phyloP scores from a whole-genome alignment of 2,113 vertebrate genomes.

The Uropsilus gracilis region DNA sequence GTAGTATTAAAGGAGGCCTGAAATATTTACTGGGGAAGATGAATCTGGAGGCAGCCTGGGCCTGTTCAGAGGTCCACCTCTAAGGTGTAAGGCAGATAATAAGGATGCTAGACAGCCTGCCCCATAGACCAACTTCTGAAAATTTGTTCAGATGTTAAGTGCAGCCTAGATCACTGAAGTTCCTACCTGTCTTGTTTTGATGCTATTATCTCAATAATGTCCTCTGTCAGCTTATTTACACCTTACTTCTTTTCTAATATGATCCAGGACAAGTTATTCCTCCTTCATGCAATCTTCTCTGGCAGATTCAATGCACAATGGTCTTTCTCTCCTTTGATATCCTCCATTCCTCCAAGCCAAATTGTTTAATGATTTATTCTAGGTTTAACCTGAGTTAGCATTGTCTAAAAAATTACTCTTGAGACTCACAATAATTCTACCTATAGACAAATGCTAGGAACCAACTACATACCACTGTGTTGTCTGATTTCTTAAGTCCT shows the following conservation, averaged over 20 bases:
- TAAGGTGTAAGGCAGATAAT: not conserved
- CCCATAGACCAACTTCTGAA: not conserved
- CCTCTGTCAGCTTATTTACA: not conserved
- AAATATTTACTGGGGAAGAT: not conserved
- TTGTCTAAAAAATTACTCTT: not conserved
- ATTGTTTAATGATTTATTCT: not conserved
- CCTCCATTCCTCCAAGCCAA: not conserved
- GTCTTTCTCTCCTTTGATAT: not conserved
- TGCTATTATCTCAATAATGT: not conserved
- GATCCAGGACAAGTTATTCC: not conserved
- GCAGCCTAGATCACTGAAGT: not conserved
- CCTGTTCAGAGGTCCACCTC: not conserved
- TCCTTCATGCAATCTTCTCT: not conserved
- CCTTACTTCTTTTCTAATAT: not conserved
- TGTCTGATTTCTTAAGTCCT: not conserved
- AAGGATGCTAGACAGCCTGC: not conserved
- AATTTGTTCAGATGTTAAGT: not conserved
- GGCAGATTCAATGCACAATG: not conserved
- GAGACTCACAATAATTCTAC: not conserved
- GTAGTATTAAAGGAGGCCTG: not conserved
- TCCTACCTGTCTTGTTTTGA: not conserved
- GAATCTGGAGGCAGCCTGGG: not conserved
- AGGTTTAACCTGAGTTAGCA: slow-evolving; percentile 2
- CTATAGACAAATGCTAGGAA: not conserved
- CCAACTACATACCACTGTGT: not conserved